Conservation (phyloP, 1,140 invertebrate species). For the Lordiphosa collinella region DNA sequence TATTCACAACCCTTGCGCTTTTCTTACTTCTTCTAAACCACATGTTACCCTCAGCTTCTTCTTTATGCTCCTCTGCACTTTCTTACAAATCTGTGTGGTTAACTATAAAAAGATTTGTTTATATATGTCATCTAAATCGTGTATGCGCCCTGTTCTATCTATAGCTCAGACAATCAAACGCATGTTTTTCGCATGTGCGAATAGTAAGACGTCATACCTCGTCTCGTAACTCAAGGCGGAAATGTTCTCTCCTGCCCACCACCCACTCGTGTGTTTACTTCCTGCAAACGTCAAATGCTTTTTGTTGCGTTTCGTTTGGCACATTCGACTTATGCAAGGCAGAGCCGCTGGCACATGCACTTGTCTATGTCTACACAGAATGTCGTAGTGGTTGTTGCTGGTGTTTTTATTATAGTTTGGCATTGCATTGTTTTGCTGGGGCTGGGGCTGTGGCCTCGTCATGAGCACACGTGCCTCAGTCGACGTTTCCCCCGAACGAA, state of each 20-base stretch:
- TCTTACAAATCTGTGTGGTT: too few relatives aligned
- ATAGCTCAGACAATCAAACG: neutral
- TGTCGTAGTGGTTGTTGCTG: slow-evolving; percentile 1
- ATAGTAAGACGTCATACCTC: neutral
- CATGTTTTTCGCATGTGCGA: slow-evolving; percentile 12
- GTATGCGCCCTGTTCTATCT: neutral
- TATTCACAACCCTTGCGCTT: too few relatives aligned
- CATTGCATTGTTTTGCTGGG: slow-evolving; percentile 9
- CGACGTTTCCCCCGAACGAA: slow-evolving; percentile 29
- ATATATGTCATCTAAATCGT: neutral
- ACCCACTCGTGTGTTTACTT: slow-evolving; percentile 9
- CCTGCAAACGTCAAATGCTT: slow-evolving; percentile 9
- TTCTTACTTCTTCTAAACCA: too few relatives aligned
- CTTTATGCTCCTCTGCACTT: too few relatives aligned
- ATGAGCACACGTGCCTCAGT: slow-evolving; percentile 49
- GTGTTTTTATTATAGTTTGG: neutral
- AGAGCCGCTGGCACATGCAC: slow-evolving; percentile 20
- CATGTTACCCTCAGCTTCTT: too few relatives aligned
- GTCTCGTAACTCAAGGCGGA: slow-evolving; percentile 1
- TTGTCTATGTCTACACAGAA: slow-evolving; percentile 21
- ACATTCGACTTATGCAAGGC: slow-evolving; percentile 2
- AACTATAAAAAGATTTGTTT: too few relatives aligned
- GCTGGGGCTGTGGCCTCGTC: slow-evolving; percentile 18
- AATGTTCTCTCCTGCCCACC: neutral
- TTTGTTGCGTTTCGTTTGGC: neutral